phyloP scores from a whole-genome alignment of 2,888 invertebrate species.

The Willowsia nigromaculata region DNA sequence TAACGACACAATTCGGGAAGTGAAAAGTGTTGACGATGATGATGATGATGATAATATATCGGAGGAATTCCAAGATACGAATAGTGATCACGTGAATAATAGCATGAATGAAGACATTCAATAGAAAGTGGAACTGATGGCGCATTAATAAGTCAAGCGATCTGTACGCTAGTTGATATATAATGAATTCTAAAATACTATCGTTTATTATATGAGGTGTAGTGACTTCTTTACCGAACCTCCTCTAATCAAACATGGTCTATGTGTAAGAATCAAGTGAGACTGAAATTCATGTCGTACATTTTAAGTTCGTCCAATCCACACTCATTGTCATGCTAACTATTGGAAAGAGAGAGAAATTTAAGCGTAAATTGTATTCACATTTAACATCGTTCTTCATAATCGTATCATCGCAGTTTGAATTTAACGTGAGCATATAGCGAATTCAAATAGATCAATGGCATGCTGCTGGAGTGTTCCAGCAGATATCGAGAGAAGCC shows the following conservation, averaged over 20 bases:
- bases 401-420: no score
- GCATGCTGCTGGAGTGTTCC: no score
- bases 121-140: not conserved
- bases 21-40: not conserved
- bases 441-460: no score
- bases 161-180: not conserved
- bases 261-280: constrained; percentile 3
- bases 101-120: not conserved
- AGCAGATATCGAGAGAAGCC: no score
- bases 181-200: not conserved
- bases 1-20: not conserved
- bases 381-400: no score
- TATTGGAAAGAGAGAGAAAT: no score
- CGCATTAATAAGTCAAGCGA: not conserved
- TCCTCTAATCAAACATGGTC: not conserved
- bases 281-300: constrained; percentile 4
- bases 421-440: no score
- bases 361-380: no score
- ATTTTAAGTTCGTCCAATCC: not conserved
- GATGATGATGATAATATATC: no score
- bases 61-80: not conserved
- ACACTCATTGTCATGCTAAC: no score
- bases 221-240: not conserved
- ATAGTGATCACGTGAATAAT: not conserved
- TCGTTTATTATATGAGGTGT: not conserved